Evolutionary conservation across 2,113 vertebrate species (phyloP).

Genomic region (Phainopepla nitens): DNA sequence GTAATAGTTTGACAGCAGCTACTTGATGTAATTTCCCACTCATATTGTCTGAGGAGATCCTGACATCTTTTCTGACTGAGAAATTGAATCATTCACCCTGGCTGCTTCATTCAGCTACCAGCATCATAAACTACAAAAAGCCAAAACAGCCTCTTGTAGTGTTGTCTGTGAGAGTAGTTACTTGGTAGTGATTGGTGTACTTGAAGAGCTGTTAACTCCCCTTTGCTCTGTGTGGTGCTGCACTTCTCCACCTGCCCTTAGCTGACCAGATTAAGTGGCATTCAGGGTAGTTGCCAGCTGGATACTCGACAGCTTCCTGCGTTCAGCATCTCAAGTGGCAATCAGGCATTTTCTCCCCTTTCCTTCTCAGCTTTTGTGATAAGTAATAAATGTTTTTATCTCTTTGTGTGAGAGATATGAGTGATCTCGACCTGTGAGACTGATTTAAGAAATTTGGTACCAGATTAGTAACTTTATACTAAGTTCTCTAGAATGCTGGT

Average conservation of each 20-base stretch:
- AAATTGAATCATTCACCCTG: not conserved
- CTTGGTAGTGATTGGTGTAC: not conserved
- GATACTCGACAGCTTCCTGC: rapidly evolving
- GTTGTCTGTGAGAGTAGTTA: not conserved
- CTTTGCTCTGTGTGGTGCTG: not conserved
- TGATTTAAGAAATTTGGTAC: not conserved
- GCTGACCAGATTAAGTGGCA: not conserved
- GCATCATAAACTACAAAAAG: not conserved
- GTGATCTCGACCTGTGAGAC: not conserved
- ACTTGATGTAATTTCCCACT: not conserved
- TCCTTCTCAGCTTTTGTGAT: not conserved
- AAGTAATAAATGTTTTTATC: not conserved
- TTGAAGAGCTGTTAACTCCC: not conserved
- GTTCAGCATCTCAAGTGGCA: not conserved
- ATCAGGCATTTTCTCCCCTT: not conserved
- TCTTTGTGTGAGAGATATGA: not conserved
- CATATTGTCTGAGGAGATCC: not conserved
- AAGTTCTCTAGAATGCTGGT: not conserved
- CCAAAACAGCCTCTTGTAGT: not conserved
- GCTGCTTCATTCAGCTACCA: not conserved
- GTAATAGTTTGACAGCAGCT: not conserved
- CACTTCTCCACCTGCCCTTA: not conserved
- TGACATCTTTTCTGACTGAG: not conserved
- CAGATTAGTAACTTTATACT: not conserved
- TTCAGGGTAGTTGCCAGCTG: not conserved